A percentile compares a stretch with the other conserved stretches of the same genome.
phyloP scores from a whole-genome alignment of 2,797 vertebrate species.

The Gallinago nigripennis region DNA sequence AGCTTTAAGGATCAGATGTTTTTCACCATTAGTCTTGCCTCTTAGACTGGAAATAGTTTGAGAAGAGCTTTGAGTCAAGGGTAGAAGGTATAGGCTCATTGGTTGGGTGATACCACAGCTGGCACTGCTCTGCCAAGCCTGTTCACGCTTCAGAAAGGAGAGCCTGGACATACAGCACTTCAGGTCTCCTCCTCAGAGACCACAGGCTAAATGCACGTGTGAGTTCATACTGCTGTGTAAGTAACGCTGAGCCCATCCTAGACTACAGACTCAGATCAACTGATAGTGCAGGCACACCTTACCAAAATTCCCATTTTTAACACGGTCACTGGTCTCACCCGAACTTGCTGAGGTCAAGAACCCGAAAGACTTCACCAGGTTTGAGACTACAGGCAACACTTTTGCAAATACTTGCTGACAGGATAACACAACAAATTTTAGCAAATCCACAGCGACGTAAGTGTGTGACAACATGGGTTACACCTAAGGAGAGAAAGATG shows the following conservation, averaged over 20 bases:
- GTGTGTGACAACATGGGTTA: neutral
- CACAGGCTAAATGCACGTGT: rapidly evolving
- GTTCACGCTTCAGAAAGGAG: neutral
- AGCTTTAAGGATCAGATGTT: neutral
- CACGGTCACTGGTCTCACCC: neutral
- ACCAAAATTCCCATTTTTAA: neutral
- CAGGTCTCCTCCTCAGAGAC: neutral
- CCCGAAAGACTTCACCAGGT: neutral
- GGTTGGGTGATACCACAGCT: rapidly evolving
- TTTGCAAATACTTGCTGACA: neutral
- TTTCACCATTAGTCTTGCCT: neutral
- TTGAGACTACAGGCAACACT: neutral
- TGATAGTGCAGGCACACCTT: neutral
- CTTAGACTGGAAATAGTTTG: neutral
- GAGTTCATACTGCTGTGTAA: neutral
- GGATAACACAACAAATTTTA: neutral
- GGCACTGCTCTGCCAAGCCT: neutral
- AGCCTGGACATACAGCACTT: rapidly evolving
- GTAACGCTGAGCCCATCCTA: neutral
- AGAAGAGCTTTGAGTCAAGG: neutral
- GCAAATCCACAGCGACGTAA: neutral
- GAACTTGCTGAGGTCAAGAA: neutral
- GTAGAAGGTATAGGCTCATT: neutral
- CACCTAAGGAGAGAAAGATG: neutral
- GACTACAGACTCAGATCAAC: neutral